Base-by-base conservation (phyloP, 2,797 vertebrate species). In the Syndactyla subalaris region DNA sequence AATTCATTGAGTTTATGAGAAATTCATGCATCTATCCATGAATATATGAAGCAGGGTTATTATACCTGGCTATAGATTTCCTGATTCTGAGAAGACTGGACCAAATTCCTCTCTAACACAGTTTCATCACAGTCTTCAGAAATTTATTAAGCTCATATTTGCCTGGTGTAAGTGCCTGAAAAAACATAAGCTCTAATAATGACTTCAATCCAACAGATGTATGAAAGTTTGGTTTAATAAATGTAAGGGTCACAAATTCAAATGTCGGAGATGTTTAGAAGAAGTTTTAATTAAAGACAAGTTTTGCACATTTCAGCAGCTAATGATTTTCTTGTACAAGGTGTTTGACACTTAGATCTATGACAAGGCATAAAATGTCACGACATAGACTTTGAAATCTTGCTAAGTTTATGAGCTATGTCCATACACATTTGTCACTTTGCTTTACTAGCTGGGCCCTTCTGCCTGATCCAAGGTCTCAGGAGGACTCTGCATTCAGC, bases 1-100 rank as follows among this genome's bases (percentile, higher is more conserved):
- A 90, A 58, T 20, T 65, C 3, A 88, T 4, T 75, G 38, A 89
- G 72, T 87, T 84, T 72, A 84, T 75, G 55, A 95, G 43, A 94
- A 94, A 66, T 32, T 52, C 11, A 30, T 94, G n/a, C 36, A 36
- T 58, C 39, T 87, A 34, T 21, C 30, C 54, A 24, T 32, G 30
- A 21, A 82, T 82, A 30, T 67, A 79, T 26, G 39, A 95, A 75
- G n/a, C 3, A 78, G 22, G 14, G 12, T 46, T 83, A 51, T 46
- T 75, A 68, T 14, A 87, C 11, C 24, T 66, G 38, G 10, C 7
- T 85, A n/a, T 23, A 17, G 48, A 34, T 78, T 76, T 78, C 38
- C 38, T 51, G 45, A 73, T 63, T 73, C 32, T 86, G 41, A 92
- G 79, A 34, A 86, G 12, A 39, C 11, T 49, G 38, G 45, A 49